Evolutionary conservation across 2,113 vertebrate genomes (phyloP).

Genomic region (Morphnarchus princeps): DNA sequence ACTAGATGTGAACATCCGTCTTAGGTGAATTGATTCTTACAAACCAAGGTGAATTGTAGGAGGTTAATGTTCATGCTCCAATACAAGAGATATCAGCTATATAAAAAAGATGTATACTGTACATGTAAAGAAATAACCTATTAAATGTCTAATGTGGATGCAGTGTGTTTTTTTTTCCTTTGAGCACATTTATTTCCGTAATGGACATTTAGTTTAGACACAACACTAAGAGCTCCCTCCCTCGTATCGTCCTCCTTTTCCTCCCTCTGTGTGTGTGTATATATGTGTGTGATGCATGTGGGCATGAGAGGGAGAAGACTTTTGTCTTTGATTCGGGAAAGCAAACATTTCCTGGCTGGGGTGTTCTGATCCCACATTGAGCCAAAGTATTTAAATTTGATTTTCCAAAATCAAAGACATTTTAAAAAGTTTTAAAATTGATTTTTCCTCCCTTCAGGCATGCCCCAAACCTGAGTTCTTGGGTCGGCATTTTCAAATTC

Average conservation of each 20-base stretch:
- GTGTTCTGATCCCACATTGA: not conserved
- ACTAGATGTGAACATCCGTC: slow-evolving; percentile 43
- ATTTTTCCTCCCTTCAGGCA: not conserved
- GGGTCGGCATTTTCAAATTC: not conserved
- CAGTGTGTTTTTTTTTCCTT: not conserved
- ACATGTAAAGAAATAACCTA: slow-evolving; percentile 7
- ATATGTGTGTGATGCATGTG: not conserved
- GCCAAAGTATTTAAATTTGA: not conserved
- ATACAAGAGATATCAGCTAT: not conserved
- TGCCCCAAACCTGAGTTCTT: not conserved
- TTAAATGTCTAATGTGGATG: slow-evolving; percentile 11
- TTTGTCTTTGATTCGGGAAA: not conserved
- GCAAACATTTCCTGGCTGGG: not conserved
- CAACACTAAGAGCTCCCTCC: not conserved
- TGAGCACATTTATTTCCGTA: not conserved
- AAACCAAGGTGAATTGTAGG: slow-evolving; percentile 30
- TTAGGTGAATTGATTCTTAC: slow-evolving; percentile 34
- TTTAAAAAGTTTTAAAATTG: not conserved
- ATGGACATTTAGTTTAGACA: not conserved
- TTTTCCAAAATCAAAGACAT: not conserved
- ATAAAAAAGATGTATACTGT: not conserved
- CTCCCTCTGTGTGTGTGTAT: not conserved
- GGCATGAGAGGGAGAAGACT: not conserved
- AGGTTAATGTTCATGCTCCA: slow-evolving; percentile 51
- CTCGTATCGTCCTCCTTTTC: not conserved